A percentile compares a stretch with the other conserved stretches of the same genome.
Conservation (phyloP, 2,888 invertebrate species). For the Ramazzottius varieornatus region DNA sequence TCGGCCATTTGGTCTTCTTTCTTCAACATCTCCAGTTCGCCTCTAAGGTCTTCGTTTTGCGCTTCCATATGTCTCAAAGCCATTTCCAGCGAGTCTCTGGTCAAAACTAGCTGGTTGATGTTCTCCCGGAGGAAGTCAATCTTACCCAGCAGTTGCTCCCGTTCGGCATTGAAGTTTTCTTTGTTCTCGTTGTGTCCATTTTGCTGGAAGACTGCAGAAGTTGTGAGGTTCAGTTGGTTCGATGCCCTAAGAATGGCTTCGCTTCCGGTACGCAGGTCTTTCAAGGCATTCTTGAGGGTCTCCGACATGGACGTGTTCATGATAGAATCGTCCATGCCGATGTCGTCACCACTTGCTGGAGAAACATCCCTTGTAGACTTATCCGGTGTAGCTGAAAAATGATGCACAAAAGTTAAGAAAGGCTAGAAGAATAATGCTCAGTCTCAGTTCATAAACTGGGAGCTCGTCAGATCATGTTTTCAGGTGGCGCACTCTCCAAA, state of each 20-base stretch:
- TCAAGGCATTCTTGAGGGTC: background rate
- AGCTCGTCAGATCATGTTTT: too few species aligned
- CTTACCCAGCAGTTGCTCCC: background rate
- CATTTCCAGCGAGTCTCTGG: background rate
- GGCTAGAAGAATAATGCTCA: too few species aligned
- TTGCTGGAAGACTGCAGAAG: background rate
- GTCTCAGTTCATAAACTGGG: too few species aligned
- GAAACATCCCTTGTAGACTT: background rate
- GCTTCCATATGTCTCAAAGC: background rate
- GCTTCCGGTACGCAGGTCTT: background rate
- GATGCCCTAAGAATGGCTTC: background rate
- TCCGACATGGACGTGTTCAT: background rate
- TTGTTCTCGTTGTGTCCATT: background rate
- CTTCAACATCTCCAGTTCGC: background rate
- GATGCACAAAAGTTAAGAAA: too few species aligned
- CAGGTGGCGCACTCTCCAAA: too few species aligned
- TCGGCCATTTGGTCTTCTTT: conserved; percentile 3
- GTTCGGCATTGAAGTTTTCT: background rate
- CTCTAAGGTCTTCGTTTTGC: background rate
- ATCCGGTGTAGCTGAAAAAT: background rate
- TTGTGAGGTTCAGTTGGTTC: background rate
- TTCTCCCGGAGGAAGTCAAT: background rate
- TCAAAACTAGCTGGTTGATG: background rate
- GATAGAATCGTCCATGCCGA: background rate
- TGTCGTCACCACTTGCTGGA: background rate